Evolutionary conservation across 2,113 vertebrate genomes (phyloP).

Genomic region (Haliaeetus leucogaster): DNA sequence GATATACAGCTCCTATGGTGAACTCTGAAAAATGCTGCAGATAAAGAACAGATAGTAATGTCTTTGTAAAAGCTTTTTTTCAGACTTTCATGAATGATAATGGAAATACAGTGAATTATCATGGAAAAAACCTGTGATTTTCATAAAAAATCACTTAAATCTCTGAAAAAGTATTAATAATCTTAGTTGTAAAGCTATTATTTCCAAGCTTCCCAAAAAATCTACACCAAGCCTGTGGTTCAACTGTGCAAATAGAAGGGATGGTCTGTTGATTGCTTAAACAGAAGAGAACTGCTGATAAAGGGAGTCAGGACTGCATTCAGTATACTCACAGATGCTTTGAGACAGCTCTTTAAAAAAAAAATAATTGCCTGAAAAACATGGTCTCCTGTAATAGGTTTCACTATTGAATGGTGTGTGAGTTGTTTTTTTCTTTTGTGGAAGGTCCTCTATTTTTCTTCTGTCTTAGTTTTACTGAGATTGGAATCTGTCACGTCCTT

Average conservation of each 20-base stretch:
- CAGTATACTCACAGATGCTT: fast-evolving
- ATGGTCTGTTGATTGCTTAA: background rate
- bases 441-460: background rate
- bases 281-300: background rate
- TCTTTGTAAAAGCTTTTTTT: background rate
- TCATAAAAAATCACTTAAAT: background rate
- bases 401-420: background rate
- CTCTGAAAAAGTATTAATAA: background rate
- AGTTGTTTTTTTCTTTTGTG: background rate
- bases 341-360: background rate
- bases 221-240: background rate
- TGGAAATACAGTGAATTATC: background rate
- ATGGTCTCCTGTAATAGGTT: background rate
- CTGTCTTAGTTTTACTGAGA: background rate
- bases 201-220: background rate
- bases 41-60: background rate
- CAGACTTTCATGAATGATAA: background rate
- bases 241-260: background rate
- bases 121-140: background rate
- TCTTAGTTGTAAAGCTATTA: background rate
- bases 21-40: background rate
- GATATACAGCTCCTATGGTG: background rate
- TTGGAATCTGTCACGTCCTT: background rate
- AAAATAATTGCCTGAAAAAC: background rate
- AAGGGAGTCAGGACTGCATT: background rate